Evolutionary conservation across 2,888 invertebrate species (phyloP), one percentile per base, ranked within the genome.

Genomic region (Mesochorus sp.): DNA sequence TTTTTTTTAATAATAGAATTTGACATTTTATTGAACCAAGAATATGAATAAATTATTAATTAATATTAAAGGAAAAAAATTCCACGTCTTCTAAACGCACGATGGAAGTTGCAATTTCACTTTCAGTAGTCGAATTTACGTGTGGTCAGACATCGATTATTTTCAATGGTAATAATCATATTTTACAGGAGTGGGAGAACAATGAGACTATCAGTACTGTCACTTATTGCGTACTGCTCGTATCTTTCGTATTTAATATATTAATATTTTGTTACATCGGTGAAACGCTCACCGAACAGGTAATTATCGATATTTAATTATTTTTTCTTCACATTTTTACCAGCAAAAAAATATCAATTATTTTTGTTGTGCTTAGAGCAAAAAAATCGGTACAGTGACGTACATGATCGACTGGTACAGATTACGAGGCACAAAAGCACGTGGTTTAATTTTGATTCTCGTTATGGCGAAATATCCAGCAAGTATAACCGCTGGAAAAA

Each of bases 191-290:
- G 79, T 87, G 86, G 83, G 86, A 87, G 77, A 83, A 82, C 42
- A 85, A 71, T 44, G 85, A 87, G 28, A 68, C 85, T 1, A 82
- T 87, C 53, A 86, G 85, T 26, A 85, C 84, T 0, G 67, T 87
- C 21, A 87, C 88, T 0, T 89, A 84, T 55, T 85, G 82, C 21
- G 82, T 82, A 2, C 76, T 89, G 2, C 74, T 88, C 0, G 64
- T 87, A 28, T 88, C 88, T 0, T 86, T 89, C 24, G 87, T 81
- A 4, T 88, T 87, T 34, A 89, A 89, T 59, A 88, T 89, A 53
- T 88, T 87, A 42, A 86, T 88, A 64, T 80, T 88, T 49, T 89
- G 89, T 31, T 88, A 86, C 68, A 88, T 88, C 21, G 89, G 89
- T 0, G 88, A 89, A 78, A 80, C 84, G 67, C 80, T 88, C 1